Evolutionary conservation across 2,888 invertebrate genomes (phyloP).

Genomic region (Capitulum mitella): DNA sequence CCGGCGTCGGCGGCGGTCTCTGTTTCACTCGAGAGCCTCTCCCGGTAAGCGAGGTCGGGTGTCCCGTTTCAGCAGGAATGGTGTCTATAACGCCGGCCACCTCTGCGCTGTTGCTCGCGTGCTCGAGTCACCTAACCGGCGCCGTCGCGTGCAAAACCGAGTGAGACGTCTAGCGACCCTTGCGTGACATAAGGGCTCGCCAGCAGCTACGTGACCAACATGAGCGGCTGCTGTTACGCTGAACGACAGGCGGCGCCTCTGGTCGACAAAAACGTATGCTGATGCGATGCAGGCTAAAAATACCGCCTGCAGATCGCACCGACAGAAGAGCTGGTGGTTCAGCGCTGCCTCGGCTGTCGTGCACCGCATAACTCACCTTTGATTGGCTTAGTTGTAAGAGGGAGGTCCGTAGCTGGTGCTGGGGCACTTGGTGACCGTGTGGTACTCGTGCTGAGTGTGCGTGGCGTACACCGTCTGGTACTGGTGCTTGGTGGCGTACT

Average conservation of each 20-base stretch:
- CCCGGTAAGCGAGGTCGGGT: too few relatives aligned
- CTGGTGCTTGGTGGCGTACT: slow-evolving; percentile 35
- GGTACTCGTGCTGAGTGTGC: slow-evolving; percentile 34
- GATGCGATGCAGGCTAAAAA: too few relatives aligned
- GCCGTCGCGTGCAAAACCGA: too few relatives aligned
- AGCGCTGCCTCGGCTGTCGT: neutral
- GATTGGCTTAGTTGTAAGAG: neutral
- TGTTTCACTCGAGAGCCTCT: neutral
- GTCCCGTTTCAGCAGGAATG: too few relatives aligned
- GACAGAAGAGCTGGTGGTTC: neutral
- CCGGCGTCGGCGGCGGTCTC: neutral
- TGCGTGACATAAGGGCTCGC: too few relatives aligned
- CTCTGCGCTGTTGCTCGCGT: neutral
- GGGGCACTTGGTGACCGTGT: slow-evolving; percentile 31
- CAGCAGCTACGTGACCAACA: too few relatives aligned
- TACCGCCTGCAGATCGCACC: too few relatives aligned
- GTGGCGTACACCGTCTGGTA: slow-evolving; percentile 35
- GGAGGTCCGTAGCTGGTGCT: slow-evolving; percentile 18
- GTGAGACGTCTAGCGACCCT: too few relatives aligned
- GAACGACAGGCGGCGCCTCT: too few relatives aligned
- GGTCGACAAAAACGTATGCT: too few relatives aligned
- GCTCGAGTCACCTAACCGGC: neutral
- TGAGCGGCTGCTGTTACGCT: too few relatives aligned
- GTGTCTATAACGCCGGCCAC: too few relatives aligned
- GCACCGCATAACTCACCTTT: neutral